Conservation (phyloP, 2,113 vertebrate genomes). For the Mellivora capensis region DNA sequence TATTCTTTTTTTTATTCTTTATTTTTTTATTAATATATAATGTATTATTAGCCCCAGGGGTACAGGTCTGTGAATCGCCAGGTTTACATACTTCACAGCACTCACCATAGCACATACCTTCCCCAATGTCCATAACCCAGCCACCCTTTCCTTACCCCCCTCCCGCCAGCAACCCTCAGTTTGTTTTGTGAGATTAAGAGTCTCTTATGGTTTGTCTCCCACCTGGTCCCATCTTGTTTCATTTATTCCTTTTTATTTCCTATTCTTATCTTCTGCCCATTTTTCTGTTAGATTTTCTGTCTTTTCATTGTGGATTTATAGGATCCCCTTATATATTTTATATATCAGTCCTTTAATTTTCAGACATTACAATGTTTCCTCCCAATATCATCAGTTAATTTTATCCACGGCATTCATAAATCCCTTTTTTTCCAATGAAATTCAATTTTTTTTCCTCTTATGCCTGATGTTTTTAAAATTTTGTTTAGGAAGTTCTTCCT, state of each 20-base stretch:
- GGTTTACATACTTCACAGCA: too few species aligned
- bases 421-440: not conserved
- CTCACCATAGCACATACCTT: too few species aligned
- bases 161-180: too few species aligned
- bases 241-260: not conserved
- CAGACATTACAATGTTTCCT: not conserved
- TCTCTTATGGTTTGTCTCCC: too few species aligned
- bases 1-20: not conserved
- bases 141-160: too few species aligned
- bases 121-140: too few species aligned
- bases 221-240: too few species aligned
- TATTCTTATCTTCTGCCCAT: not conserved
- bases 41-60: too few species aligned
- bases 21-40: too few species aligned
- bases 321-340: not conserved
- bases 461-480: not conserved
- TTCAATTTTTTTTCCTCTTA: not conserved
- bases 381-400: not conserved
- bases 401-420: not conserved
- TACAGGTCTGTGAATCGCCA: too few species aligned
- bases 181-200: too few species aligned
- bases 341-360: not conserved
- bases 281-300: not conserved
- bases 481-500: not conserved
- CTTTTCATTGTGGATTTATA: not conserved